Percentiles rank a stretch among this genome's conserved stretches.
phyloP scores from a whole-genome alignment of 2,797 vertebrate species.

The Lepidocolaptes lacrymiger region DNA sequence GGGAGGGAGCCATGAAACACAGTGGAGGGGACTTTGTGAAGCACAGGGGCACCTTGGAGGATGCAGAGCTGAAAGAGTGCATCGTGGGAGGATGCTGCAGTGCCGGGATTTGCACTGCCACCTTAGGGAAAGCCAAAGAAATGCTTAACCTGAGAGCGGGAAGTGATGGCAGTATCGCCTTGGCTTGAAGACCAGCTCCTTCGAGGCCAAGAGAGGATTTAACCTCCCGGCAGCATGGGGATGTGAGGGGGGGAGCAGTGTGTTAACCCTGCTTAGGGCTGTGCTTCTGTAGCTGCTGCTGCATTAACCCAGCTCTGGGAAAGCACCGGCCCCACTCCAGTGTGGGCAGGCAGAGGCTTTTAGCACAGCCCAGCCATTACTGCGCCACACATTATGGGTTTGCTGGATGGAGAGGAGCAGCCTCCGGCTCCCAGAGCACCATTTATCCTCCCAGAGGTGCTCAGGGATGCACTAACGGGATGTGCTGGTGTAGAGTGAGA shows the following conservation, averaged over 20 bases:
- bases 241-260: background rate
- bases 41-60: background rate
- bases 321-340: background rate
- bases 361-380: background rate
- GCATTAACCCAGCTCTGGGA: conserved; percentile 16
- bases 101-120: conserved; percentile 21
- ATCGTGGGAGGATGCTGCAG: background rate
- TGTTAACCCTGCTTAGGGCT: background rate
- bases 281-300: background rate
- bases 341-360: background rate
- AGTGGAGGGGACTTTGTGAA: background rate
- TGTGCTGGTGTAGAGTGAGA: background rate
- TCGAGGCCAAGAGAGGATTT: conserved; percentile 2
- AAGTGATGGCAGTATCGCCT: background rate
- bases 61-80: background rate
- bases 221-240: background rate
- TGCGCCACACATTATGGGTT: background rate
- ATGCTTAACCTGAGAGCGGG: background rate
- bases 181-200: background rate
- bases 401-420: background rate
- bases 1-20: background rate
- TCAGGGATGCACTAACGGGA: background rate
- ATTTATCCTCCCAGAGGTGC: background rate
- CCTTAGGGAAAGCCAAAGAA: conserved; percentile 51
- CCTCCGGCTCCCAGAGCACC: background rate